These are phyloP conservation scores for Myotis planiceps DNA, from an alignment of 2,797 vertebrate species.

Conservation along the genomic window DNA sequence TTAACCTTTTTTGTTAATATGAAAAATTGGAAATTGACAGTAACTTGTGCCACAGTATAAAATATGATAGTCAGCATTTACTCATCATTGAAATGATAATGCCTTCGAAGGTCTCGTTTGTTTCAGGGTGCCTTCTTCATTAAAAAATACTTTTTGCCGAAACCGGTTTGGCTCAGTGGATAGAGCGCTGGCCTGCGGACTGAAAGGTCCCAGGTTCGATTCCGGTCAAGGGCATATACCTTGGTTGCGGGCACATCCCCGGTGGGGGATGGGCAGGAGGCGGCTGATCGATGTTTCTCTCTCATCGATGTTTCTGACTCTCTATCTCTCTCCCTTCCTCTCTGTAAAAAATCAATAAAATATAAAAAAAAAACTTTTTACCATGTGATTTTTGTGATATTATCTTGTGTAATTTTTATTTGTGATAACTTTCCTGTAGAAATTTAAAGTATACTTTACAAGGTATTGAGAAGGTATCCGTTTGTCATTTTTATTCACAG, in stretches of 20 bases:
- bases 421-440: not conserved
- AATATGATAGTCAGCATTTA: not conserved
- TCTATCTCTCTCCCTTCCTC: no score
- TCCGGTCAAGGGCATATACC: no score
- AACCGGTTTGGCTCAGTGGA: no score
- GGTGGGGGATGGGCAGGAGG: no score
- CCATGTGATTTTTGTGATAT: not conserved
- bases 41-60: not conserved
- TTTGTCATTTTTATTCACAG: not conserved
- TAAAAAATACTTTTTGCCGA: not conserved
- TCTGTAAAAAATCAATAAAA: no score
- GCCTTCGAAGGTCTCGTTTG: not conserved
- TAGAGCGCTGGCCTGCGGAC: no score
- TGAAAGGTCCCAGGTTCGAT: no score
- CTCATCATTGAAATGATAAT: not conserved
- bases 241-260: no score
- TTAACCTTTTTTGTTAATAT: not conserved
- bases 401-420: not conserved
- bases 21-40: not conserved
- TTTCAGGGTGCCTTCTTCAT: not conserved
- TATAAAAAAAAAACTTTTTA: not conserved
- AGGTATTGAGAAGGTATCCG: not conserved
- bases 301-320: no score
- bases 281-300: no score
- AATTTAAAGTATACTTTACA: not conserved